A percentile compares a stretch with the other conserved stretches of the same genome.
These are phyloP conservation scores for Platyrinchus mystaceus DNA, from an alignment of 2,797 vertebrate genomes.

Conservation along the genomic window DNA sequence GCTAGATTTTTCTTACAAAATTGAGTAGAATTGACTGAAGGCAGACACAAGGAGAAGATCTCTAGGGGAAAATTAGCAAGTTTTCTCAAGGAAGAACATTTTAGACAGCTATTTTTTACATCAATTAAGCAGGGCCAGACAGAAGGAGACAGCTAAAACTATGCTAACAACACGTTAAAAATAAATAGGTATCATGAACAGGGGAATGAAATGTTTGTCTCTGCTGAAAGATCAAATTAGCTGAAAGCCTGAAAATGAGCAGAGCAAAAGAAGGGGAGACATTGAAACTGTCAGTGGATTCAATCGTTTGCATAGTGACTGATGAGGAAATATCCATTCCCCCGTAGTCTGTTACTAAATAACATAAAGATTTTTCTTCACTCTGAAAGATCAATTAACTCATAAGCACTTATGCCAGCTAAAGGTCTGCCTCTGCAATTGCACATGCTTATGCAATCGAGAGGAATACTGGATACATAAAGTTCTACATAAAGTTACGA, in stretches of 20 bases:
- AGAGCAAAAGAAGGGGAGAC: neutral
- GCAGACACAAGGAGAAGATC: neutral
- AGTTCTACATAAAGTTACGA: neutral
- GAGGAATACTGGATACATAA: neutral
- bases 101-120: neutral
- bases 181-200: neutral
- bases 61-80: neutral
- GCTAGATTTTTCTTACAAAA: conserved; percentile 6
- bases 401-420: neutral
- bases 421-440: neutral
- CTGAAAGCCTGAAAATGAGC: neutral
- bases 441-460: neutral
- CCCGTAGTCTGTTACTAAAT: neutral
- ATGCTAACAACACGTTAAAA: neutral
- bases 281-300: neutral
- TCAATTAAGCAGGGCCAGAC: neutral
- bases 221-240: neutral
- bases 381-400: neutral
- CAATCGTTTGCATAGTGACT: neutral
- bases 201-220: conserved; percentile 2
- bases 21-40: neutral
- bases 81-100: conserved; percentile 27
- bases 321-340: neutral
- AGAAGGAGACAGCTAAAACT: conserved; percentile 5
- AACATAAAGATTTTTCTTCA: neutral